Percentiles rank a stretch among this genome's conserved stretches.
phyloP scores from a whole-genome alignment of 2,797 vertebrate genomes.

The Molossus alvarezi region DNA sequence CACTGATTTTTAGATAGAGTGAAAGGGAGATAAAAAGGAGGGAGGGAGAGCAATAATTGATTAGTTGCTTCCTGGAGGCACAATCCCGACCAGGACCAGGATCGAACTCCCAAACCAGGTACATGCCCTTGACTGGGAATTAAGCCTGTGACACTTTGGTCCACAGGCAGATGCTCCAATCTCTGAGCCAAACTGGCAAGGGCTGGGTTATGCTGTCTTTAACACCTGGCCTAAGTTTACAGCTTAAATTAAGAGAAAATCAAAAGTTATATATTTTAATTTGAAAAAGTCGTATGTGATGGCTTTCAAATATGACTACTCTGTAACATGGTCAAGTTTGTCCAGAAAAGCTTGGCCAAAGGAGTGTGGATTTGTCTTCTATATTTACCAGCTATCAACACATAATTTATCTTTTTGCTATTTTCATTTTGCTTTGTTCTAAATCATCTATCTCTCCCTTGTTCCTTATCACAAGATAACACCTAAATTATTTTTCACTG shows the following conservation, averaged over 20 bases:
- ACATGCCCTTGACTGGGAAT: no score
- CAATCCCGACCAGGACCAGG: no score
- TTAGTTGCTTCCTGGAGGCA: no score
- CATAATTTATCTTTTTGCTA: neutral
- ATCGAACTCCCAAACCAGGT: no score
- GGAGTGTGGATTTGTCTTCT: neutral
- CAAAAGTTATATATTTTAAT: constrained; percentile 21
- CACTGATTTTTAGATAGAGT: no score
- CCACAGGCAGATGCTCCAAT: no score
- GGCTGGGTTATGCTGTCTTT: neutral
- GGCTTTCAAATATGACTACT: constrained; percentile 17
- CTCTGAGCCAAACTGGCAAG: no score
- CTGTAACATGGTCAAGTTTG: neutral
- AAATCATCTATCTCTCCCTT: neutral
- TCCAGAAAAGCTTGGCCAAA: neutral
- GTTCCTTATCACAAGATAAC: constrained; percentile 33
- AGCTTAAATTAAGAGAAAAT: constrained; percentile 55
- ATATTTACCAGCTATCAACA: neutral
- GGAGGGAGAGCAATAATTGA: no score
- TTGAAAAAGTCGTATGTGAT: constrained; percentile 41
- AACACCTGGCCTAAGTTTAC: constrained; percentile 33
- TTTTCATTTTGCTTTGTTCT: constrained; percentile 15
- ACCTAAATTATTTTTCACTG: neutral
- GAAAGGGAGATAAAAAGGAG: no score
- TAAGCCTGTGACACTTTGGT: no score